Conservation (phyloP, 2,797 vertebrate genomes). For the Scolopax rusticola region DNA sequence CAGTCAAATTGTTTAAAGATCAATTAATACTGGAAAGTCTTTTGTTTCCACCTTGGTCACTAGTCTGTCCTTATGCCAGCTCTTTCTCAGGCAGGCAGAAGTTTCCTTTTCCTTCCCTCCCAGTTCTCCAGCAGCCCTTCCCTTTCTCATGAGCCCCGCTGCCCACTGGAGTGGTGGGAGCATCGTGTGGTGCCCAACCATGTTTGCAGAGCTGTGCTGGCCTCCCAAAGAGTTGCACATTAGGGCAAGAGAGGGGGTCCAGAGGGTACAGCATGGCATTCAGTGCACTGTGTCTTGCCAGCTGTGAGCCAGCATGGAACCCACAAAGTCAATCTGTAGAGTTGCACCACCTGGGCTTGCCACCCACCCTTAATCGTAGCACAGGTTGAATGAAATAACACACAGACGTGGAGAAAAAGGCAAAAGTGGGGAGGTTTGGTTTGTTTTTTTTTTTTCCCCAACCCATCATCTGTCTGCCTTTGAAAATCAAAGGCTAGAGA, state of each 20-base stretch:
- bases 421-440: background rate
- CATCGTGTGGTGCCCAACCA: background rate
- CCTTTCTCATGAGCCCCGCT: background rate
- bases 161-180: background rate
- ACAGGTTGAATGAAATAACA: slow-evolving; percentile 4
- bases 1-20: slow-evolving; percentile 30
- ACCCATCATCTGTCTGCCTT: slow-evolving; percentile 7
- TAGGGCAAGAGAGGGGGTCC: background rate
- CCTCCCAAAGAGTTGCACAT: background rate
- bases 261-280: background rate
- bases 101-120: background rate
- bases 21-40: slow-evolving; percentile 62
- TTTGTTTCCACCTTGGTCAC: slow-evolving; percentile 23
- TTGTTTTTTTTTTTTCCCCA: background rate
- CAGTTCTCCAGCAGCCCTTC: background rate
- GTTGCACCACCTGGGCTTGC: background rate
- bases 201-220: background rate
- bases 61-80: background rate
- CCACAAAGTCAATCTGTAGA: background rate
- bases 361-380: background rate
- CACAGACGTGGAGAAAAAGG: background rate
- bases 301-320: background rate
- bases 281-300: background rate
- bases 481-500: slow-evolving; percentile 35
- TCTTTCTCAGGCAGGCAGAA: background rate